These are phyloP conservation scores for Iselma pallidipennis DNA, from an alignment of 2,888 invertebrate genomes.

Conservation along the genomic window DNA sequence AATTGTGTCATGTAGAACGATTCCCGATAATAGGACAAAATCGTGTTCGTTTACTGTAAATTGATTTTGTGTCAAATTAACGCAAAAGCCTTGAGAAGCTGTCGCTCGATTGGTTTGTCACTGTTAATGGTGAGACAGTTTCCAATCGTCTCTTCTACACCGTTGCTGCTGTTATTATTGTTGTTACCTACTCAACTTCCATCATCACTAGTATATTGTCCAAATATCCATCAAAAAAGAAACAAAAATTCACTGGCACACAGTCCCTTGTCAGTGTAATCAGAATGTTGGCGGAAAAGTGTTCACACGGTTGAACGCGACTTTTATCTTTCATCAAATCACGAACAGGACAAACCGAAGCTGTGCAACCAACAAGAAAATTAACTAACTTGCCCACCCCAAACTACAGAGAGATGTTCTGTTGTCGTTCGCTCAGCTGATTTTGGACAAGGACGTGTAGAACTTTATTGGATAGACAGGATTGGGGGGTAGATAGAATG, in stretches of 20 bases:
- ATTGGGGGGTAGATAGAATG: too few relatives aligned
- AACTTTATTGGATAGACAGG: neutral
- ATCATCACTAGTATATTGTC: neutral
- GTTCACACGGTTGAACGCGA: constrained; percentile 44
- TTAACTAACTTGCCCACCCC: constrained; percentile 38
- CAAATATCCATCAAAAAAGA: neutral
- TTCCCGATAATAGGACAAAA: neutral
- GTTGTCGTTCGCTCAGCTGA: constrained; percentile 23
- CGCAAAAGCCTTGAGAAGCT: neutral
- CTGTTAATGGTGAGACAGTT: neutral
- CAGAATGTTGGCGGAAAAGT: constrained; percentile 35
- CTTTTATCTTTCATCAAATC: constrained; percentile 47
- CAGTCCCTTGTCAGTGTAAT: constrained; percentile 29
- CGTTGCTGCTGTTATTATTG: neutral
- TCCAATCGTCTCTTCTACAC: neutral
- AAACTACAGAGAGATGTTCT: constrained; percentile 32
- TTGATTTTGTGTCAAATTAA: neutral
- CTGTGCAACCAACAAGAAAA: constrained; percentile 48
- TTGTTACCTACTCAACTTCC: too few relatives aligned
- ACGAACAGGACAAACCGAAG: constrained; percentile 42
- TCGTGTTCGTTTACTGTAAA: neutral
- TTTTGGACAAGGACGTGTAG: neutral
- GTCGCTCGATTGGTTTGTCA: neutral
- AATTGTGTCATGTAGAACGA: neutral
- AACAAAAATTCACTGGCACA: neutral